Evolutionary conservation across 1,140 invertebrate species (phyloP).

Genomic region (Brachystomella parvula): DNA sequence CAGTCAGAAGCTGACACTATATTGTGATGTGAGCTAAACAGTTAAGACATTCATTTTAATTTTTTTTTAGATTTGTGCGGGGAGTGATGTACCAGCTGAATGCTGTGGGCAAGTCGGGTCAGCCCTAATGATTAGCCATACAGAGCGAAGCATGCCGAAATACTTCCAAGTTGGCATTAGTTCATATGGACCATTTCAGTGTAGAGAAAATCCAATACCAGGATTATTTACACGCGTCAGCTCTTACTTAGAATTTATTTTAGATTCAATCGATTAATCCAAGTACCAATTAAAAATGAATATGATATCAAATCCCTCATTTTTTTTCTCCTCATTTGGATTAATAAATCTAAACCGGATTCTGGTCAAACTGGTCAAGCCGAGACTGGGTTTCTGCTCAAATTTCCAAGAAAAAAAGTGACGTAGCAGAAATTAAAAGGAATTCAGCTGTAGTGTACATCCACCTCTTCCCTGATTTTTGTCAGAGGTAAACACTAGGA

Average conservation of each 20-base stretch:
- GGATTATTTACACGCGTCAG: slow-evolving; percentile 36
- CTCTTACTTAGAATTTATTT: slow-evolving; percentile 32
- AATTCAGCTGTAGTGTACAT: too few relatives aligned
- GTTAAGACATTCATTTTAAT: background rate
- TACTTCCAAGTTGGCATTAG: slow-evolving; percentile 29
- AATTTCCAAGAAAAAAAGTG: too few relatives aligned
- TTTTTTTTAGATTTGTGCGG: background rate
- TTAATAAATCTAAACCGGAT: too few relatives aligned
- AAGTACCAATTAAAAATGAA: too few relatives aligned
- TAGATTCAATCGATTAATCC: slow-evolving; percentile 26
- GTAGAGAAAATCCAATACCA: slow-evolving; percentile 33
- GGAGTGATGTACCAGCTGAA: slow-evolving; percentile 7
- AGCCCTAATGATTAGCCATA: background rate
- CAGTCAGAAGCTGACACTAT: background rate
- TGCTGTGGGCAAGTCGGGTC: slow-evolving; percentile 18
- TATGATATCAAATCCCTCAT: too few relatives aligned
- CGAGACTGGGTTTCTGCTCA: too few relatives aligned
- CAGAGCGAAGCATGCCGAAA: background rate
- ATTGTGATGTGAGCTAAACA: background rate
- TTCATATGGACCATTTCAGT: slow-evolving; percentile 33
- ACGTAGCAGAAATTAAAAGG: too few relatives aligned
- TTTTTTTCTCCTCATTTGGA: too few relatives aligned
- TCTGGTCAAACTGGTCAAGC: too few relatives aligned
- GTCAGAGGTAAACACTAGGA: too few relatives aligned
- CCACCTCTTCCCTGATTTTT: too few relatives aligned